Base-by-base conservation (phyloP, 2,113 vertebrate species). In the Nesogale talazaci region DNA sequence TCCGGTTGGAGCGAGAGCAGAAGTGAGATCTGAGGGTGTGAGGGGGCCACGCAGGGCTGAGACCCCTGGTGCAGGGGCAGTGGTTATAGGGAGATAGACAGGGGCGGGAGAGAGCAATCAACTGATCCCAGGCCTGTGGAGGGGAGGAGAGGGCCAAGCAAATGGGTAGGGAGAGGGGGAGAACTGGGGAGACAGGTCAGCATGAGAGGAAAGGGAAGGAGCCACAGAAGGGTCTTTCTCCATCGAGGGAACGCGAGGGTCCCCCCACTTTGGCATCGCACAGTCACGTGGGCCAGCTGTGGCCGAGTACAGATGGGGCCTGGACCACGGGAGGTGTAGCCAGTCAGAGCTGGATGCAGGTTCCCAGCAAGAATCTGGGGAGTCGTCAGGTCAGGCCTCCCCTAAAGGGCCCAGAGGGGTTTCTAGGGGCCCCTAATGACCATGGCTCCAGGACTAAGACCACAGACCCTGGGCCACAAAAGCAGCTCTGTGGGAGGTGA, bases 11-110 rank as follows among this genome's bases (percentile, higher is more conserved):
- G 84, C 22, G 20, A 85, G 59, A 46, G 16, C 15, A 5, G 67
- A 56, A n/a, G 36, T 25, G 23, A 0, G 14, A 31, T 10, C 36
- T 12, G 2, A 3, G 0, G 1, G 23, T 22, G 40, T 0, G 3
- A 63, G 31, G 25, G 74, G 69, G 22, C 8, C 12, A 1, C 0
- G 34, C 1, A 22, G 63, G 72, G 40, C n/a, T 3, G 25, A 34
- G 1, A 2, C 36, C 23, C 63, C 4, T 0, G 31, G 69, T 1
- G 3, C n/a, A 10, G 4, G 11, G 40, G n/a, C 40, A 81, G 74
- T 74, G 65, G 38, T 25, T 29, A 17, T 6, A 6, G 0, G 17
- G 76, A 23, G 31, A 65, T 29, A 25, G 23, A 67, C 29, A 9
- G 72, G 36, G 84, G 36, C 38, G 4, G 22, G 31, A 89, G 63